These are phyloP conservation scores for Distichodus sexfasciatus DNA, from an alignment of 2,797 vertebrate species.

Conservation along the genomic window DNA sequence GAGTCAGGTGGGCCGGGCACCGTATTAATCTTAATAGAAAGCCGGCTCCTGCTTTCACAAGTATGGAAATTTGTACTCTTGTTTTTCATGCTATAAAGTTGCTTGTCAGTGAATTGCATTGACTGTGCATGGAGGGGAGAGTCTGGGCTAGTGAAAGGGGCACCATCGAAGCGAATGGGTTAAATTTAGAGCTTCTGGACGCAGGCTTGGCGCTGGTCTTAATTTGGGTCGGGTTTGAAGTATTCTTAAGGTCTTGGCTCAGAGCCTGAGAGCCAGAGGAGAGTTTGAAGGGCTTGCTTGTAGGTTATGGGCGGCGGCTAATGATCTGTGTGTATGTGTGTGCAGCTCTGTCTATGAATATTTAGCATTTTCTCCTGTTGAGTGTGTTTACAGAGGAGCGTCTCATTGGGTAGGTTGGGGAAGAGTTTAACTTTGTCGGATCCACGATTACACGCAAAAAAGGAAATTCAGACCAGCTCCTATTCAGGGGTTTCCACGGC, in stretches of 20 bases:
- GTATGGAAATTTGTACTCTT: neutral
- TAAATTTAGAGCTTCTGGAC: slow-evolving; percentile 50
- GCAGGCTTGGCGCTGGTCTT: slow-evolving; percentile 32
- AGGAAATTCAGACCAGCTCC: neutral
- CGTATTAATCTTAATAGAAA: slow-evolving; percentile 4
- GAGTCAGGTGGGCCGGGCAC: neutral
- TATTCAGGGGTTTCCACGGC: neutral
- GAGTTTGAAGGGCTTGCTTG: slow-evolving; percentile 17
- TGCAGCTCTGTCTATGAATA: no score
- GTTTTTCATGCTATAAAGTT: slow-evolving; percentile 20
- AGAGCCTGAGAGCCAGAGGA: slow-evolving; percentile 17
- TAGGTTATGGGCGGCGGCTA: neutral
- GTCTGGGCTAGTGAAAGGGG: slow-evolving; percentile 7
- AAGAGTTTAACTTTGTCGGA: no score
- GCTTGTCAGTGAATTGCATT: slow-evolving; percentile 21
- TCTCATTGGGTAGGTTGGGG: no score
- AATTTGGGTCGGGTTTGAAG: slow-evolving; percentile 40
- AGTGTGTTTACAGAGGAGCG: no score
- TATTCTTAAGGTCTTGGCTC: slow-evolving; percentile 37
- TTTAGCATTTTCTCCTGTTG: no score
- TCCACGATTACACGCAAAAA: no score
- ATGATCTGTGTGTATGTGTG: neutral
- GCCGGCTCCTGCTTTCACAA: neutral
- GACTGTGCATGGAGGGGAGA: neutral
- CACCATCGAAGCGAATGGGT: slow-evolving; percentile 17